phyloP scores from a whole-genome alignment of 1,140 invertebrate species.

The Hirudo medicinalis region DNA sequence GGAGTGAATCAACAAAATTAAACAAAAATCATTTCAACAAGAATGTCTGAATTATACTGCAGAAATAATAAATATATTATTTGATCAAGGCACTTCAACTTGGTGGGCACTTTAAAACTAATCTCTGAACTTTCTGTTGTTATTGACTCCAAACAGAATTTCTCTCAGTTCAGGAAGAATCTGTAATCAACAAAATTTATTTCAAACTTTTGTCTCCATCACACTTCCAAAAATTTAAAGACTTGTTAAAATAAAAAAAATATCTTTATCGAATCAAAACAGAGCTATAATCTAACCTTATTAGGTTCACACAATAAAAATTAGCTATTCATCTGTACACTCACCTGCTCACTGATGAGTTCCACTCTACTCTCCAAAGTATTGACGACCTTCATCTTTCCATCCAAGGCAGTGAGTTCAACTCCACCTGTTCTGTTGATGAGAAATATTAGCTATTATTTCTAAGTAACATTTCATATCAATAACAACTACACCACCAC shows the following conservation, averaged over 20 bases:
- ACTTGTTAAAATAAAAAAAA: background rate
- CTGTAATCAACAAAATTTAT: constrained; percentile 30
- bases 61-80: too few species aligned
- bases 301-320: background rate
- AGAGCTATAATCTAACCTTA: background rate
- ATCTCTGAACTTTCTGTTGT: constrained; percentile 90
- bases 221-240: background rate
- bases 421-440: constrained; percentile 68
- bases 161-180: constrained; percentile 82
- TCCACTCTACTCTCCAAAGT: constrained; percentile 86
- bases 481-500: background rate
- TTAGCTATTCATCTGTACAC: background rate
- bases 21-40: too few species aligned
- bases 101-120: constrained; percentile 35
- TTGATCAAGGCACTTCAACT: too few species aligned
- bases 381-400: constrained; percentile 79
- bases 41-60: too few species aligned
- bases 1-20: too few species aligned
- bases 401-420: constrained; percentile 65
- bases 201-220: background rate
- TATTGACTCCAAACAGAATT: constrained; percentile 82
- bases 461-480: background rate
- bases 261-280: background rate
- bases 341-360: constrained; percentile 71
- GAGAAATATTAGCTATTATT: background rate